These are phyloP conservation scores for Tiphia femorata DNA, from an alignment of 2,888 invertebrate genomes.

Conservation along the genomic window DNA sequence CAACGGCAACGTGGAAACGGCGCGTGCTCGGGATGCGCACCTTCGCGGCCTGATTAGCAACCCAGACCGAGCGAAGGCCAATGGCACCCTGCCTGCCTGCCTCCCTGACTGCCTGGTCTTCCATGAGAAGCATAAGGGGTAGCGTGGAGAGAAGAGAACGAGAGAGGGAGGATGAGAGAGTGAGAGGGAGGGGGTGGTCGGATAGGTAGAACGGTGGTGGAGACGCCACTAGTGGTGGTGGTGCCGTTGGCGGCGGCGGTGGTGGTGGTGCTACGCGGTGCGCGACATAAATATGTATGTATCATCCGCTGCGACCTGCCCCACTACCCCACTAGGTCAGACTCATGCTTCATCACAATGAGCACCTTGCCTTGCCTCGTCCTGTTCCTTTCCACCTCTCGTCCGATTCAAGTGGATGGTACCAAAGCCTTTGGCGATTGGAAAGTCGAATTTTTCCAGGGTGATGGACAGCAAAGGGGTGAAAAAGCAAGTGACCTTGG, in stretches of 20 bases:
- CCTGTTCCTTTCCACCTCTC: slow-evolving; percentile 41
- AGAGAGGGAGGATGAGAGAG: slow-evolving; percentile 11
- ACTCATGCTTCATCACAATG: slow-evolving; percentile 68
- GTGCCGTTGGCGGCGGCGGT: background rate
- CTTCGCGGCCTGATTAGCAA: slow-evolving; percentile 67
- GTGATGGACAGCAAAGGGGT: too few species aligned
- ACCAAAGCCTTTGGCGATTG: too few species aligned
- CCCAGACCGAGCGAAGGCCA: slow-evolving; percentile 63
- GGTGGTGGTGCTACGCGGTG: slow-evolving; percentile 49
- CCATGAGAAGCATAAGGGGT: slow-evolving; percentile 29
- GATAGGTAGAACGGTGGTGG: slow-evolving; percentile 23
- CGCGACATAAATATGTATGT: slow-evolving; percentile 67
- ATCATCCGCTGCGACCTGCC: slow-evolving; percentile 67
- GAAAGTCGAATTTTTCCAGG: too few species aligned
- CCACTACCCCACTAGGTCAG: slow-evolving; percentile 68
- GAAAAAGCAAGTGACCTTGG: too few species aligned
- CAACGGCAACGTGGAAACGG: slow-evolving; percentile 54
- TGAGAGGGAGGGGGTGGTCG: slow-evolving; percentile 17
- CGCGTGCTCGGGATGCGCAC: slow-evolving; percentile 66
- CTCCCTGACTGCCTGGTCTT: slow-evolving; percentile 27
- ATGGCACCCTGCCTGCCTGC: slow-evolving; percentile 47
- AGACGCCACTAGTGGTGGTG: slow-evolving; percentile 6
- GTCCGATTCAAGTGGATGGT: slow-evolving; percentile 58
- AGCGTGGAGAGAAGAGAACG: slow-evolving; percentile 19
- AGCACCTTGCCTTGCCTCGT: slow-evolving; percentile 57